Base-by-base conservation (phyloP, 2,113 vertebrate species). In the Fulmarus glacialis region DNA sequence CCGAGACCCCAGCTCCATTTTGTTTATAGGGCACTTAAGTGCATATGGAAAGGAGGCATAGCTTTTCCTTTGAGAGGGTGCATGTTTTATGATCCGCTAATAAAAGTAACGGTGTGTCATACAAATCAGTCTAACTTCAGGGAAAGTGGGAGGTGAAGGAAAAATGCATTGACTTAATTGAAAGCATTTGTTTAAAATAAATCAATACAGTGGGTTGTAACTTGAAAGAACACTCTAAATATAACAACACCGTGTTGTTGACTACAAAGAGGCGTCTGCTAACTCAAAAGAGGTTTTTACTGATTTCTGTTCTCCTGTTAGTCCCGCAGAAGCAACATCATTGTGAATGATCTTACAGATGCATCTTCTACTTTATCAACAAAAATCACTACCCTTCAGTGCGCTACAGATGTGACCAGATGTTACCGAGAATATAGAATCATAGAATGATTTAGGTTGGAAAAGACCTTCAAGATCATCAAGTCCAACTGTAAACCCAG, bases 181-280 rank as follows among this genome's bases (percentile, higher is more conserved):
- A 91, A 92, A 87, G 50, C 81, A 75, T 93, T 93, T 94, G 77
- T 95, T 97, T 93, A 85, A 97, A 96, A 97, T 87, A 86, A 60
- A 82, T 87, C 91, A 91, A 91, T 96, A 62, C 79, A 89, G 87
- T 80, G 89, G 87, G 73, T 5, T 87, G 81, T 23, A 56, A 52
- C 82, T 72, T 38, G 80, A 94, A 87, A 92, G 94, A 89, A 87
- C 82, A 53, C 55, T 60, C 78, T 74, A 94, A 96, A 93, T 84
- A 95, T 87, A 92, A 85, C 27, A 5, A 52, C 9, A 2, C 58
- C 11, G 53, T 67, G 66, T 27, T 84, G 95, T 34, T 91, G 80
- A 72, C 82, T 95, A 81, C 82, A 62, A 50, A 86, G 73, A 87
- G 72, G 52, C 4, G 1, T 67, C 72, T 95, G 77, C 56, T 87